Percentiles rank a stretch among this genome's conserved stretches.
Conservation (phyloP, 2,113 vertebrate species). For the Tyto alba region DNA sequence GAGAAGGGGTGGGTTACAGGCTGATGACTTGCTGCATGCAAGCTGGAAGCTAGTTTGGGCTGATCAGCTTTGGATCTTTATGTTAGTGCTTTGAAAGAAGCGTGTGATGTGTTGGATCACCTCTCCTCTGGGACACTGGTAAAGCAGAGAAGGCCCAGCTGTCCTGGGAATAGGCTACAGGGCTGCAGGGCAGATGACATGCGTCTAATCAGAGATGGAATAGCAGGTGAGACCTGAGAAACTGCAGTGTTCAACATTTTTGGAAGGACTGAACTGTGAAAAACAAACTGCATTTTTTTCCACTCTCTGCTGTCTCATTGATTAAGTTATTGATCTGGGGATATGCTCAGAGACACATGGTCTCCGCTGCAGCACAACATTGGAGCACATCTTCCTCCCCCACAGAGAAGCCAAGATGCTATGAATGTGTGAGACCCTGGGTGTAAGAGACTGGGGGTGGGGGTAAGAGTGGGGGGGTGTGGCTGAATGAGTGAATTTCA, state of each 20-base stretch:
- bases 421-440: not conserved
- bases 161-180: not conserved
- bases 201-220: not conserved
- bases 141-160: too few relatives aligned
- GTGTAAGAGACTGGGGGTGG: not conserved
- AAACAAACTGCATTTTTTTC: not conserved
- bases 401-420: not conserved
- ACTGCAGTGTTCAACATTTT: not conserved
- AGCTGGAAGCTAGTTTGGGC: not conserved
- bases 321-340: not conserved
- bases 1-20: not conserved
- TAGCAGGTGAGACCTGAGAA: not conserved
- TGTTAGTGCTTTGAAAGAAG: not conserved
- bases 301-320: not conserved
- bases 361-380: not conserved
- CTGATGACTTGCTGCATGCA: not conserved
- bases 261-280: not conserved
- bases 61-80: not conserved
- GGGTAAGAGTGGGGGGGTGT: too few relatives aligned
- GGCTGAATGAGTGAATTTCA: not conserved
- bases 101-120: too few relatives aligned
- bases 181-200: not conserved
- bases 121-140: too few relatives aligned
- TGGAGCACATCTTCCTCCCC: not conserved
- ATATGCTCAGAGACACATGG: not conserved